Conservation (phyloP, 1,140 invertebrate genomes). For the Drosophila baimaii region DNA sequence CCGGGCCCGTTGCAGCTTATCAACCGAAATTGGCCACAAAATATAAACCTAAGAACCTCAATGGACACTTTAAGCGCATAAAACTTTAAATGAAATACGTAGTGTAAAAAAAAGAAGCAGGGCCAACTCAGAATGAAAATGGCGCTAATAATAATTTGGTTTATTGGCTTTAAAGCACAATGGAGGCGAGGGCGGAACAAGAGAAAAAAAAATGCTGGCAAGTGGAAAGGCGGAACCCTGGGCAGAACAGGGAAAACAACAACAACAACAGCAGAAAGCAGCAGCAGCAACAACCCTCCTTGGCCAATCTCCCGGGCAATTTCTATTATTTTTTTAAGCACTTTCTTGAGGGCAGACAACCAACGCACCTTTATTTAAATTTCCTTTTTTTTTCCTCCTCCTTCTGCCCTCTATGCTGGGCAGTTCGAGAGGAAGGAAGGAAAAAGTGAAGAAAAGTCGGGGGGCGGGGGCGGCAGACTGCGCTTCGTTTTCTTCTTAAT, state of each 20-base stretch:
- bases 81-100: constrained; percentile 81
- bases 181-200: constrained; percentile 70
- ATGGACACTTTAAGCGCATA: constrained; percentile 65
- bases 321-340: constrained; percentile 62
- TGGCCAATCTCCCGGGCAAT: constrained; percentile 52
- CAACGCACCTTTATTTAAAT: constrained; percentile 84
- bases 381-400: constrained; percentile 19
- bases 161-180: constrained; percentile 84
- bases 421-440: constrained; percentile 26
- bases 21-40: constrained; percentile 35
- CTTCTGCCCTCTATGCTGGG: constrained; percentile 26
- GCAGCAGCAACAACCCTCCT: constrained; percentile 20
- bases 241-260: constrained; percentile 13
- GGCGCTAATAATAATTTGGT: constrained; percentile 84
- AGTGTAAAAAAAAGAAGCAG: constrained; percentile 34
- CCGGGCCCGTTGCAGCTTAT: constrained; percentile 2
- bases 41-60: constrained; percentile 46
- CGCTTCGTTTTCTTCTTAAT: constrained; percentile 77
- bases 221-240: constrained; percentile 60
- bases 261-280: no score
- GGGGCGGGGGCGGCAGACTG: constrained; percentile 19
- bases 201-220: constrained; percentile 26
- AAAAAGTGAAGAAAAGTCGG: background rate
- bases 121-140: constrained; percentile 63
- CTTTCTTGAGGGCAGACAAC: constrained; percentile 60